These are phyloP conservation scores for Arnoldichthys spilopterus DNA, from an alignment of 2,797 vertebrate species.

Conservation along the genomic window DNA sequence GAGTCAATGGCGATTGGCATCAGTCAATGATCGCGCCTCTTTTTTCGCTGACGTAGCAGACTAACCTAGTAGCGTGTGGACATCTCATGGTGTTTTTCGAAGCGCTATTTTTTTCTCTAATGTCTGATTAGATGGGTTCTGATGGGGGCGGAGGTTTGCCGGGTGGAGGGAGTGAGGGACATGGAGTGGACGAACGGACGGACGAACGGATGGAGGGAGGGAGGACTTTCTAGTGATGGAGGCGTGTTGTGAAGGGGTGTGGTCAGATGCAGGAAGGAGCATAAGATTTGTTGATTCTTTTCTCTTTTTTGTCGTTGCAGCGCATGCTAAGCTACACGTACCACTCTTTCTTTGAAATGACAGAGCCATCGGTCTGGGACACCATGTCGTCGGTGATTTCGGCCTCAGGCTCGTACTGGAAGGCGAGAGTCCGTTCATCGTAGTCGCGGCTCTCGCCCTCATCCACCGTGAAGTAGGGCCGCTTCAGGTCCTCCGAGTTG, in stretches of 20 bases:
- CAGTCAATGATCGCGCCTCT: slow-evolving; percentile 66
- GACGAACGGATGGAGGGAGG: slow-evolving; percentile 55
- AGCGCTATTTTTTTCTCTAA: slow-evolving; percentile 73
- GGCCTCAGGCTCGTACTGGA: slow-evolving; percentile 93
- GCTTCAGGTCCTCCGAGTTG: slow-evolving; percentile 90
- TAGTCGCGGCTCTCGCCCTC: slow-evolving; percentile 90
- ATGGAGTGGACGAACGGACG: slow-evolving; percentile 56
- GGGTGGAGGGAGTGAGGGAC: slow-evolving; percentile 42
- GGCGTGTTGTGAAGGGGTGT: slow-evolving; percentile 33
- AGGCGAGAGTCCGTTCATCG: slow-evolving; percentile 94
- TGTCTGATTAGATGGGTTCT: slow-evolving; percentile 69
- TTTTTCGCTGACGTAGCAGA: slow-evolving; percentile 65
- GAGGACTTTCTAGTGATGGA: slow-evolving; percentile 60
- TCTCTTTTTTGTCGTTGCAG: slow-evolving; percentile 8
- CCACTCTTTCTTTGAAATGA: slow-evolving; percentile 99
- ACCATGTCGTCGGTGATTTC: slow-evolving; percentile 97
- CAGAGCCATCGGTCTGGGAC: slow-evolving; percentile 97
- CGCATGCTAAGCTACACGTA: slow-evolving; percentile 89
- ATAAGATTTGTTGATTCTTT: slow-evolving; percentile 61
- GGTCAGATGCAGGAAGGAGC: slow-evolving; percentile 63
- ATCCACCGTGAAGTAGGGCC: slow-evolving; percentile 97
- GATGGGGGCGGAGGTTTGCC: slow-evolving; percentile 59
- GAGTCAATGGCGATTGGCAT: slow-evolving; percentile 61
- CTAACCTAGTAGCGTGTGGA: slow-evolving; percentile 63
- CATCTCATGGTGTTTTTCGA: slow-evolving; percentile 60